Percentiles rank a stretch among this genome's conserved stretches.
Evolutionary conservation across 2,888 invertebrate species (phyloP).

Genomic region (Rhingia rostrata): DNA sequence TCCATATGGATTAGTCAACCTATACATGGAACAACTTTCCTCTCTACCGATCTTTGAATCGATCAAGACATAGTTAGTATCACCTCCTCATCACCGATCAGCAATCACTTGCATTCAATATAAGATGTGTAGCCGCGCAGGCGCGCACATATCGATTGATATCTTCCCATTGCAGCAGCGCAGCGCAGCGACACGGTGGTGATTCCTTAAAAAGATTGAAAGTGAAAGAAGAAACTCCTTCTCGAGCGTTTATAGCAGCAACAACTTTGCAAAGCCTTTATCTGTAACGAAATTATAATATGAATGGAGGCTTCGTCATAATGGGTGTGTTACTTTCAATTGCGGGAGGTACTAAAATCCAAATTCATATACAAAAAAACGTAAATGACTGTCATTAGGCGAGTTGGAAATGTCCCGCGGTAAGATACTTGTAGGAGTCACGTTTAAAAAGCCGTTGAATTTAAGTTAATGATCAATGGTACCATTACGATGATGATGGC

Average conservation of each 20-base stretch:
- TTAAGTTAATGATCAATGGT: constrained; percentile 66
- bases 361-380: constrained; percentile 68
- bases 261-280: constrained; percentile 44
- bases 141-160: constrained; percentile 29
- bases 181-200: not conserved
- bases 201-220: constrained; percentile 68
- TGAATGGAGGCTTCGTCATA: constrained; percentile 32
- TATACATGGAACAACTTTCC: constrained; percentile 60
- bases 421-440: constrained; percentile 63
- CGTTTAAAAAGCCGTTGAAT: constrained; percentile 66
- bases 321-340: constrained; percentile 71
- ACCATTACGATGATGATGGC: constrained; percentile 34
- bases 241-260: constrained; percentile 17
- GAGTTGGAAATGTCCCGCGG: constrained; percentile 61
- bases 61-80: constrained; percentile 43
- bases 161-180: constrained; percentile 23
- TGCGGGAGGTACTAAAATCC: constrained; percentile 51
- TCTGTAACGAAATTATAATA: constrained; percentile 51
- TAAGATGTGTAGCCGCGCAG: constrained; percentile 42
- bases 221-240: constrained; percentile 71
- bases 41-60: constrained; percentile 62
- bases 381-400: constrained; percentile 66
- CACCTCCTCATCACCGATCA: constrained; percentile 57
- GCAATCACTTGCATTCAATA: constrained; percentile 64
- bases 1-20: constrained; percentile 41